Conservation (phyloP, 2,888 invertebrate species). For the Alviniconcha strummeri region DNA sequence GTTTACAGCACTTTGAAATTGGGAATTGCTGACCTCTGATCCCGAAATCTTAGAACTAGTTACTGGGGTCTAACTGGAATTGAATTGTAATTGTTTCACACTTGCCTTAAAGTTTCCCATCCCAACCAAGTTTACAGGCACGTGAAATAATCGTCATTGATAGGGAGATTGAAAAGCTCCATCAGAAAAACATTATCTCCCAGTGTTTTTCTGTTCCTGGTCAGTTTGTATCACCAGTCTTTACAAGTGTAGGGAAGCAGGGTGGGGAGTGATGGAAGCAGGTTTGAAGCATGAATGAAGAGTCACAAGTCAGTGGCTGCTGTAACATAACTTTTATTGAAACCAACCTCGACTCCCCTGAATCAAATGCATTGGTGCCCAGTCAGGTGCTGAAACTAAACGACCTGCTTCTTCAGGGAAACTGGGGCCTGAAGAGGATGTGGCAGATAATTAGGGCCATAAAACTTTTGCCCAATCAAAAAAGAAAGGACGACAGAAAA, state of each 20-base stretch:
- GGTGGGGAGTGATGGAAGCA: not conserved
- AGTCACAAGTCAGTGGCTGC: too few relatives aligned
- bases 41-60: not conserved
- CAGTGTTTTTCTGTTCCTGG: not conserved
- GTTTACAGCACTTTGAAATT: too few relatives aligned
- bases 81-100: not conserved
- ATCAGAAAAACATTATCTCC: not conserved
- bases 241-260: not conserved
- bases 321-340: not conserved
- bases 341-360: not conserved
- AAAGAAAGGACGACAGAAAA: too few relatives aligned
- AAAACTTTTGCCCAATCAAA: too few relatives aligned
- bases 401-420: not conserved
- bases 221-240: not conserved
- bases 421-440: not conserved
- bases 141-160: not conserved
- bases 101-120: not conserved
- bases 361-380: too few relatives aligned
- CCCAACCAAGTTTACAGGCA: not conserved
- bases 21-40: not conserved
- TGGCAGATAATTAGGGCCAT: not conserved
- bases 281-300: too few relatives aligned
- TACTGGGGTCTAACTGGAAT: not conserved
- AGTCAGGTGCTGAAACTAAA: not conserved
- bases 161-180: not conserved